Conservation (phyloP, 2,113 vertebrate genomes). For the Thymallus thymallus region DNA sequence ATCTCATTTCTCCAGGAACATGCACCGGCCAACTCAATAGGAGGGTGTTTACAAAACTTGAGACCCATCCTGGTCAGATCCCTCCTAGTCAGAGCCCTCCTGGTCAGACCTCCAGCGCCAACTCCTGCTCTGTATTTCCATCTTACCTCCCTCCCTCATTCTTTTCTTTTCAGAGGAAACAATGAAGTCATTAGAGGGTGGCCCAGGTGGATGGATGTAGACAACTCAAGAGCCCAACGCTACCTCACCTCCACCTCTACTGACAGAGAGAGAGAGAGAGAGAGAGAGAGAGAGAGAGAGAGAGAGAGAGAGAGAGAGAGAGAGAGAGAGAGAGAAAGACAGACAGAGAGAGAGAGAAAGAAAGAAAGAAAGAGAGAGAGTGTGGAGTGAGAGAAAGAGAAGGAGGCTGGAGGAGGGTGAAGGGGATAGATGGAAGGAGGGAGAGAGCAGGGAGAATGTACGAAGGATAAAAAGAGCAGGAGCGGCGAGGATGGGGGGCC, state of each 20-base stretch:
- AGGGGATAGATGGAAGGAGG: slow-evolving; percentile 1
- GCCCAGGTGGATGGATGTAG: slow-evolving; percentile 72
- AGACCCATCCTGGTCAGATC: slow-evolving; percentile 58
- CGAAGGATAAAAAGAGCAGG: slow-evolving; percentile 40
- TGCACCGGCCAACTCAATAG: too few species aligned
- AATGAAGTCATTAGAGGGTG: slow-evolving; percentile 70
- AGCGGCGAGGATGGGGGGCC: slow-evolving; percentile 44
- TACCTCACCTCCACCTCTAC: slow-evolving; percentile 57
- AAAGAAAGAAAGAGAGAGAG: slow-evolving; percentile 52
- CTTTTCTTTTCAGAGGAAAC: slow-evolving; percentile 52
- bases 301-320: too few species aligned
- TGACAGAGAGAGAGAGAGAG: slow-evolving; percentile 34
- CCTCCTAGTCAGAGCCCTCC: too few species aligned
- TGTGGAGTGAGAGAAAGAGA: slow-evolving; percentile 28
- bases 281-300: slow-evolving; percentile 40
- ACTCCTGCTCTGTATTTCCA: slow-evolving; percentile 49
- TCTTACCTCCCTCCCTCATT: slow-evolving; percentile 8
- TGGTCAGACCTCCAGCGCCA: slow-evolving; percentile 55
- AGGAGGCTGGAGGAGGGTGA: neutral
- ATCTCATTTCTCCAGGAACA: neutral
- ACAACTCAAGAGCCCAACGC: slow-evolving; percentile 65
- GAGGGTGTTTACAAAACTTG: slow-evolving; percentile 18
- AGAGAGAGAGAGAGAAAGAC: slow-evolving; percentile 50
- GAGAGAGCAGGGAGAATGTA: slow-evolving; percentile 21
- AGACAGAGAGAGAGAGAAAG: slow-evolving; percentile 40